phyloP scores from a whole-genome alignment of 2,113 vertebrate species.

The Pardalotus punctatus region DNA sequence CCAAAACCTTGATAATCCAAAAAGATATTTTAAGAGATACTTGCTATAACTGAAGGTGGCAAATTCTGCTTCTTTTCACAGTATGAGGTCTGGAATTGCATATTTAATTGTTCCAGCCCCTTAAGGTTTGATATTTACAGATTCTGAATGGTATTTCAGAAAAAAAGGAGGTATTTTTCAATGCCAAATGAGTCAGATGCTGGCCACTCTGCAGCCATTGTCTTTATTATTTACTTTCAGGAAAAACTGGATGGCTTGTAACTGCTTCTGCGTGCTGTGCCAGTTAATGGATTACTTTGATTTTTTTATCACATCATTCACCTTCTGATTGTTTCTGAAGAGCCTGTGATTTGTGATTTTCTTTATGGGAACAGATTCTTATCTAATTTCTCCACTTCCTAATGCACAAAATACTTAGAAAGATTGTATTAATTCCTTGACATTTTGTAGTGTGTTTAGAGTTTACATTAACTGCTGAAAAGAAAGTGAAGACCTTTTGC shows the following conservation, averaged over 20 bases:
- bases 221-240: not conserved
- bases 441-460: not conserved
- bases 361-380: not conserved
- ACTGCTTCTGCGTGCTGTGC: not conserved
- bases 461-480: slow-evolving; percentile 2
- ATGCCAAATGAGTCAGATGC: not conserved
- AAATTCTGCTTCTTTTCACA: not conserved
- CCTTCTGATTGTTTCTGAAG: not conserved
- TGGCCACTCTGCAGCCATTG: not conserved
- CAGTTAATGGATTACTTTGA: not conserved
- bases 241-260: not conserved
- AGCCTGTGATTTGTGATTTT: not conserved
- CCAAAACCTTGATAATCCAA: not conserved
- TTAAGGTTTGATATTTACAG: not conserved
- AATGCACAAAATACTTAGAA: not conserved
- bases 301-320: not conserved
- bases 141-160: not conserved
- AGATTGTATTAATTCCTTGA: not conserved
- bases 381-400: not conserved
- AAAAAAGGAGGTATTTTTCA: not conserved
- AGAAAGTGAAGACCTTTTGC: not conserved
- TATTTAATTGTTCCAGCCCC: not conserved
- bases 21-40: not conserved
- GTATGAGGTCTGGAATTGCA: not conserved
- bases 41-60: not conserved